These are phyloP conservation scores for Odocoileus hemionus DNA, from an alignment of 2,113 vertebrate genomes.

Conservation along the genomic window DNA sequence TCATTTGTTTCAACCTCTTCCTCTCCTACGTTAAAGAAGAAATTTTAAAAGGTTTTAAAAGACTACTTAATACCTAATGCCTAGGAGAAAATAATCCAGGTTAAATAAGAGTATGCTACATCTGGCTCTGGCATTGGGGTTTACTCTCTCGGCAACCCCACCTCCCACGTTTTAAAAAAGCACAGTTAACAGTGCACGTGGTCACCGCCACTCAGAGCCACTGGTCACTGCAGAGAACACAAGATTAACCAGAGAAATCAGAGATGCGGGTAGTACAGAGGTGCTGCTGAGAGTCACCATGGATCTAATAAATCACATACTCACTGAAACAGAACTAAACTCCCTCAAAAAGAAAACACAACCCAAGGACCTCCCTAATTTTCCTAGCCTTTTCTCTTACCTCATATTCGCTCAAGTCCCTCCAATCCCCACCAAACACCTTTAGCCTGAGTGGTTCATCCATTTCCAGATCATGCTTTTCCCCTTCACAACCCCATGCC, in stretches of 20 bases:
- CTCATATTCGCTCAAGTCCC: background rate
- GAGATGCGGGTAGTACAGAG: rapidly evolving
- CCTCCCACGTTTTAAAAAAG: background rate
- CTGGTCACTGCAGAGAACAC: background rate
- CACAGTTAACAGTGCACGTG: background rate
- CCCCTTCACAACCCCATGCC: background rate
- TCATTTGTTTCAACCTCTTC: background rate
- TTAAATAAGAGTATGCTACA: background rate
- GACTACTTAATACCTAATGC: background rate
- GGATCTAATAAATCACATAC: background rate
- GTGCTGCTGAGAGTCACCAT: background rate
- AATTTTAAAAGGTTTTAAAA: background rate
- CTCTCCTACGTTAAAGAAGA: background rate
- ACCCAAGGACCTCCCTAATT: background rate
- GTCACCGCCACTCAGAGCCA: background rate
- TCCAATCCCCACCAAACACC: background rate
- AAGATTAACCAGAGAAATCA: background rate
- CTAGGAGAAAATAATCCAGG: background rate
- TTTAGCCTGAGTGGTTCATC: background rate
- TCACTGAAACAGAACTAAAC: background rate
- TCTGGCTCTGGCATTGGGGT: background rate
- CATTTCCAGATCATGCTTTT: background rate
- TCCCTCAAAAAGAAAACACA: background rate
- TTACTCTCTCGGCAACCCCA: background rate
- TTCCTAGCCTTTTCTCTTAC: background rate